These are phyloP conservation scores for Timandra comae DNA, from an alignment of 2,888 invertebrate genomes.

Conservation along the genomic window DNA sequence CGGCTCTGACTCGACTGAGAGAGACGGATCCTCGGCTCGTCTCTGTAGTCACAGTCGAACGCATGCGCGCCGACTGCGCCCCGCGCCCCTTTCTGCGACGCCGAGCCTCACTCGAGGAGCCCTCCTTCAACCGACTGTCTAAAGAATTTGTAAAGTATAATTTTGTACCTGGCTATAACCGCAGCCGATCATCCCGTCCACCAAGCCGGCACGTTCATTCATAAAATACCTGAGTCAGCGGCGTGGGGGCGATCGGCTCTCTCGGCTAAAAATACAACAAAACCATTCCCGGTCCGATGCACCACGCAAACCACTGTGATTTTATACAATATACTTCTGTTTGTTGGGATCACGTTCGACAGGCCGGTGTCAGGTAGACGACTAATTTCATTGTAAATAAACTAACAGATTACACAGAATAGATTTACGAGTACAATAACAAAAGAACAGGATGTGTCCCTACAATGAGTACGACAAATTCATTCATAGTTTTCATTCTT, in stretches of 20 bases:
- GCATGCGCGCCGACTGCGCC: conserved; percentile 67
- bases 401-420: conserved; percentile 43
- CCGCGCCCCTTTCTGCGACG: conserved; percentile 75
- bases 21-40: conserved; percentile 57
- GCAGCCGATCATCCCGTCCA: conserved; percentile 57
- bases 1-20: conserved; percentile 67
- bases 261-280: conserved; percentile 9
- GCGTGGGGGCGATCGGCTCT: conserved; percentile 26
- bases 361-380: conserved; percentile 59
- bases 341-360: conserved; percentile 53
- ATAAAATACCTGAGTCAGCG: conserved; percentile 66
- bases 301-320: conserved; percentile 51
- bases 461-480: conserved; percentile 41
- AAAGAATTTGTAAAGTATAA: conserved; percentile 74
- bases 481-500: conserved; percentile 43
- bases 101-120: conserved; percentile 68
- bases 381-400: conserved; percentile 51
- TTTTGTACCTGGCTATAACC: conserved; percentile 72
- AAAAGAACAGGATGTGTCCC: conserved; percentile 63
- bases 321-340: conserved; percentile 55
- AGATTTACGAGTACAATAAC: conserved; percentile 43
- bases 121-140: conserved; percentile 64
- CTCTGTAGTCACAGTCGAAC: conserved; percentile 57
- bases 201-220: conserved; percentile 72
- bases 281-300: conserved; percentile 36